Percentiles rank a stretch among this genome's conserved stretches.
Evolutionary conservation across 2,113 vertebrate genomes (phyloP).

Genomic region (Pomatorhinus ruficollis): DNA sequence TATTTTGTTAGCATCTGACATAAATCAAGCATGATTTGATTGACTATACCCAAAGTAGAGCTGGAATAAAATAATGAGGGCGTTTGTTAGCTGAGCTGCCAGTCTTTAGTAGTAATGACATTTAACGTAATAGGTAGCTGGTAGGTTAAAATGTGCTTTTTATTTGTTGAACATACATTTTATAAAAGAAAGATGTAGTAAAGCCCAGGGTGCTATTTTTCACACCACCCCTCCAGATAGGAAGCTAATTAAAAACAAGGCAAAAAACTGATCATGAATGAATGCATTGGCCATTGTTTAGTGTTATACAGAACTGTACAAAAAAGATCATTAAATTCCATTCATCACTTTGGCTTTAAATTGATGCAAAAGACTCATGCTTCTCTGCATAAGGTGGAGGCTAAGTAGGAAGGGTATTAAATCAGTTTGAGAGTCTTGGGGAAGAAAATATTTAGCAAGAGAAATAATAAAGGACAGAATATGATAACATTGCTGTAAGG

Average conservation of each 20-base stretch:
- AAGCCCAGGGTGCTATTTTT: constrained; percentile 61
- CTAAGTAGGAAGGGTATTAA: constrained; percentile 45
- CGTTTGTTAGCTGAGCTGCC: constrained; percentile 59
- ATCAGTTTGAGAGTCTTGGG: constrained; percentile 45
- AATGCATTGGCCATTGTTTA: constrained; percentile 65
- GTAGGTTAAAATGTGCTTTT: constrained; percentile 68
- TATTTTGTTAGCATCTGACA: constrained; percentile 73
- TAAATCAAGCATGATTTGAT: constrained; percentile 66
- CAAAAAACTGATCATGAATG: constrained; percentile 64
- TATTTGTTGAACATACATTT: constrained; percentile 71
- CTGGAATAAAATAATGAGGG: constrained; percentile 67
- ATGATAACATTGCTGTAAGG: constrained; percentile 24
- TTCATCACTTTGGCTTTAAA: constrained; percentile 69
- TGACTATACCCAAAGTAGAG: constrained; percentile 62
- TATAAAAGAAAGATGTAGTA: constrained; percentile 67
- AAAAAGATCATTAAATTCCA: constrained; percentile 75
- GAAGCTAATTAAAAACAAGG: constrained; percentile 69
- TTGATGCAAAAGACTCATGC: constrained; percentile 64
- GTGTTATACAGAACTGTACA: constrained; percentile 71
- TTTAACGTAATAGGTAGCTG: constrained; percentile 67
- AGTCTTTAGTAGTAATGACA: constrained; percentile 63
- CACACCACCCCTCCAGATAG: constrained; percentile 43
- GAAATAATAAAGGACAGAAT: constrained; percentile 47
- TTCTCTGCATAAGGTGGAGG: constrained; percentile 41
- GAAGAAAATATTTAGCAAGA: constrained; percentile 55